Conservation (phyloP, 1,140 invertebrate genomes). For the Drosophila persimilis region DNA sequence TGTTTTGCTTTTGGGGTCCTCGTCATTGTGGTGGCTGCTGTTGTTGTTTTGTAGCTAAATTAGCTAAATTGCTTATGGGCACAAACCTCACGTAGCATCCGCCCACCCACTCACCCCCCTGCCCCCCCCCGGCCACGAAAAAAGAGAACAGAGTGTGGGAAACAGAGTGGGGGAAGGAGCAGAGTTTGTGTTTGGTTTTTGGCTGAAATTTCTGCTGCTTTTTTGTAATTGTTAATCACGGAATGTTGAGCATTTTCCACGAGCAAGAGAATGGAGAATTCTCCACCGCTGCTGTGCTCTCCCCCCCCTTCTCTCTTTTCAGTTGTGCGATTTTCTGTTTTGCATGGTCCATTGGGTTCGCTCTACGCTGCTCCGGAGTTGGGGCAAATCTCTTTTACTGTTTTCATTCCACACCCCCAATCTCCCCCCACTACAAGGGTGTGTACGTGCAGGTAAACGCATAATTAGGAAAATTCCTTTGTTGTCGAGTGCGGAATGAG, state of each 20-base stretch:
- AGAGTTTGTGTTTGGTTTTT: conserved; percentile 27
- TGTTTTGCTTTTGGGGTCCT: conserved; percentile 57
- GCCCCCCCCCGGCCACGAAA: background rate
- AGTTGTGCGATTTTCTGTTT: conserved; percentile 48
- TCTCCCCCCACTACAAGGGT: background rate
- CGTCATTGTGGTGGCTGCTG: background rate
- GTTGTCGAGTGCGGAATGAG: conserved; percentile 26
- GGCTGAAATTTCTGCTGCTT: conserved; percentile 31
- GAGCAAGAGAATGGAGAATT: background rate
- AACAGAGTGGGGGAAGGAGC: background rate
- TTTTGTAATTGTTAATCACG: conserved; percentile 79
- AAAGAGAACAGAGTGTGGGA: background rate
- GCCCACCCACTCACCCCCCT: background rate
- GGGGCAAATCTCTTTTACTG: conserved; percentile 12
- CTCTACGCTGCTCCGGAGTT: background rate
- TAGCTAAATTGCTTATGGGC: conserved; percentile 80
- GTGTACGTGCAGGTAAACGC: conserved; percentile 71
- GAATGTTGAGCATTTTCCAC: conserved; percentile 33
- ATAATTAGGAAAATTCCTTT: conserved; percentile 76
- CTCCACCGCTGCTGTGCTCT: too few relatives aligned
- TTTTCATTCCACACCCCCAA: background rate
- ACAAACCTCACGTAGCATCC: conserved; percentile 63
- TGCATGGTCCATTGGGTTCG: conserved; percentile 40
- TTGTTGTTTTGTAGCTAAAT: conserved; percentile 52
- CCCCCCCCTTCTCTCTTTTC: conserved; percentile 7